These are phyloP conservation scores for Coenonympha arcania DNA, from an alignment of 2,888 invertebrate species.

Conservation along the genomic window DNA sequence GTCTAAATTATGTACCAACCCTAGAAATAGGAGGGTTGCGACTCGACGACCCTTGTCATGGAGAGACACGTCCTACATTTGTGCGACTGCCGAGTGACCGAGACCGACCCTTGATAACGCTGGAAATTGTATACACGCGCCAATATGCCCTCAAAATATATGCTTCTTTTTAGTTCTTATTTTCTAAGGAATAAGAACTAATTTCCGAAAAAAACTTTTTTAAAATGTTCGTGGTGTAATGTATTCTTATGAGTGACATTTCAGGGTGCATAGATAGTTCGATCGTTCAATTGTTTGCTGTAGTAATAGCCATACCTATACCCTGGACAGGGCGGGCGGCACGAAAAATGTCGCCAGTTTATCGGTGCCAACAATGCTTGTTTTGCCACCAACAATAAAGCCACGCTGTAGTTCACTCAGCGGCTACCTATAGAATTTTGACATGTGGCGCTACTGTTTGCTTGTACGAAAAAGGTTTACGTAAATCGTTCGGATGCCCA, in stretches of 20 bases:
- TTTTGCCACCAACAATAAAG: too few species aligned
- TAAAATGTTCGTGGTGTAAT: slow-evolving; percentile 8
- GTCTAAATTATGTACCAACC: slow-evolving; percentile 12
- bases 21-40: slow-evolving; percentile 20
- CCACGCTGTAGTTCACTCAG: neutral
- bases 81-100: slow-evolving; percentile 31
- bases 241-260: slow-evolving; percentile 21
- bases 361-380: too few species aligned
- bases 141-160: neutral
- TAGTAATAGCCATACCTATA: too few species aligned
- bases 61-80: slow-evolving; percentile 30
- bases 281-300: too few species aligned
- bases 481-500: too few species aligned
- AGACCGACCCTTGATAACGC: slow-evolving; percentile 24
- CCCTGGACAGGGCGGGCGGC: too few species aligned
- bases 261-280: slow-evolving; percentile 17
- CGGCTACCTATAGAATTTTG: too few species aligned
- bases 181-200: neutral
- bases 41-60: slow-evolving; percentile 32
- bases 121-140: slow-evolving; percentile 5
- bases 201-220: slow-evolving; percentile 1
- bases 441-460: too few species aligned
- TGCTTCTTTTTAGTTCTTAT: neutral
- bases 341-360: too few species aligned
- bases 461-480: too few species aligned